Evolutionary conservation across 2,113 vertebrate genomes (phyloP).

Genomic region (Chloebia gouldiae): DNA sequence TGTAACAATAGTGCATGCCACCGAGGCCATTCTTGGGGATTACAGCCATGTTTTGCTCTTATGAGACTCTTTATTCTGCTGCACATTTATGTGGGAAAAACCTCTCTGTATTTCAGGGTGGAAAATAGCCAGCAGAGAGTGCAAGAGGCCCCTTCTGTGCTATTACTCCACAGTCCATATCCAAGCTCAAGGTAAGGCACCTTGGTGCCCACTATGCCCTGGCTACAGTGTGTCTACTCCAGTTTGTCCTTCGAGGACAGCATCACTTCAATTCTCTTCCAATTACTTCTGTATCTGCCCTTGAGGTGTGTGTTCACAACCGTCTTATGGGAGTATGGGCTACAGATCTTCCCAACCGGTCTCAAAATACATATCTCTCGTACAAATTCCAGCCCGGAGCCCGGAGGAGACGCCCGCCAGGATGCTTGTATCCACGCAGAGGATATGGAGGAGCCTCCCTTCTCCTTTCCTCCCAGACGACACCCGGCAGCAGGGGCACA

Average conservation of each 20-base stretch:
- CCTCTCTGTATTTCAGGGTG: not conserved
- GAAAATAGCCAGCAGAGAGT: conserved; percentile 12
- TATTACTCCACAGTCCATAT: not conserved
- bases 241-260: rapidly evolving
- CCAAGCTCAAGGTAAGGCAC: not conserved
- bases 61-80: not conserved
- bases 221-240: not conserved
- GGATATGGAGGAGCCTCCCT: not conserved
- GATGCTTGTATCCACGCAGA: rapidly evolving
- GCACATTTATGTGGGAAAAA: not conserved
- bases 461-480: not conserved
- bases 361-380: rapidly evolving
- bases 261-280: not conserved
- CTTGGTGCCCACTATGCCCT: not conserved
- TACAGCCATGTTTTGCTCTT: not conserved
- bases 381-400: not conserved
- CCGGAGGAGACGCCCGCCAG: not conserved
- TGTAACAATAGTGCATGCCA: too few species aligned
- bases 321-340: not conserved
- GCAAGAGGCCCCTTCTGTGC: not conserved
- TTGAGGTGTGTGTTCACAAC: not conserved
- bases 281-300: not conserved
- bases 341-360: not conserved
- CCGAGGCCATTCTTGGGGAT: not conserved
- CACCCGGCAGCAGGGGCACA: not conserved